These are phyloP conservation scores for Drosophila watanabei DNA, from an alignment of 1,140 invertebrate genomes.

Conservation along the genomic window DNA sequence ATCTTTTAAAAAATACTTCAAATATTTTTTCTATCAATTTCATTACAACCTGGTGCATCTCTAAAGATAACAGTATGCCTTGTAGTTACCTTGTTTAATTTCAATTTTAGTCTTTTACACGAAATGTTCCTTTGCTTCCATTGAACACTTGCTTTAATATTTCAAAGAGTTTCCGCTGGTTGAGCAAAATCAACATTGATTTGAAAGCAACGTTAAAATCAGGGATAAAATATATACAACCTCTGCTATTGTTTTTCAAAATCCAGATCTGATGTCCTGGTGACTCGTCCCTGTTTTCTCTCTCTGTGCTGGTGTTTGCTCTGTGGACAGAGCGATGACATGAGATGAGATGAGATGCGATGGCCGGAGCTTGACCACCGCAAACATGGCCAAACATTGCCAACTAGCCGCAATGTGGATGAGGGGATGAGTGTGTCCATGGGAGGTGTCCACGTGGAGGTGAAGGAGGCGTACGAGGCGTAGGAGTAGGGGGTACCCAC, in stretches of 20 bases:
- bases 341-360: conserved; percentile 29
- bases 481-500: conserved; percentile 85
- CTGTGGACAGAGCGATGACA: conserved; percentile 33
- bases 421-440: conserved; percentile 3
- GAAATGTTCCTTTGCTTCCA: neutral
- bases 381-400: conserved; percentile 54
- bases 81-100: neutral
- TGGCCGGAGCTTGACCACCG: conserved; percentile 37
- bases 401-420: conserved; percentile 41
- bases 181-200: neutral
- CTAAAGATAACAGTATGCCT: neutral
- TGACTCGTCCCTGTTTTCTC: neutral
- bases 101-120: neutral
- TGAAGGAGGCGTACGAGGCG: neutral
- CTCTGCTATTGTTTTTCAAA: neutral
- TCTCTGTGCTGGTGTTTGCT: conserved; percentile 28
- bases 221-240: neutral
- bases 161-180: neutral
- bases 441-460: conserved; percentile 14
- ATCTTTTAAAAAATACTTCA: neutral
- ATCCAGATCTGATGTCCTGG: neutral
- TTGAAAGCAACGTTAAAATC: conserved; percentile 1
- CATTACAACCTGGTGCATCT: neutral
- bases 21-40: neutral
- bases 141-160: neutral